phyloP scores from a whole-genome alignment of 2,888 invertebrate species.

The Cerceris ruficornis region DNA sequence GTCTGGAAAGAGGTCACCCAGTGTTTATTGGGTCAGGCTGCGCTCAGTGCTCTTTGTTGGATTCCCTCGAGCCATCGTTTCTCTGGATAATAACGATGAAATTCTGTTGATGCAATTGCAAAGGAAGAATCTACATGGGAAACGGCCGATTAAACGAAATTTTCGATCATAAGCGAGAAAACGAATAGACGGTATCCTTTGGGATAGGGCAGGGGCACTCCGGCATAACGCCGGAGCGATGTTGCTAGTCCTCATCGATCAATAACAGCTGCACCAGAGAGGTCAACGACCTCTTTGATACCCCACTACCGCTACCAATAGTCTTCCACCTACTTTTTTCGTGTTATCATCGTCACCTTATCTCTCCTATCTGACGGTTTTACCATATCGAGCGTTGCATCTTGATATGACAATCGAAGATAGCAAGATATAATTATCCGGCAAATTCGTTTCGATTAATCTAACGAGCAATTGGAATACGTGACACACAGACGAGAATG shows the following conservation, averaged over 20 bases:
- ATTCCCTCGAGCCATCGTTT: slow-evolving; percentile 34
- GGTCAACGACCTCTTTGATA: slow-evolving; percentile 75
- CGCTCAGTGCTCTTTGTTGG: slow-evolving; percentile 29
- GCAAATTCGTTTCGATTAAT: too few species aligned
- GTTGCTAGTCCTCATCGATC: slow-evolving; percentile 78
- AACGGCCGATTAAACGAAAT: slow-evolving; percentile 1
- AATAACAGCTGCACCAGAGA: slow-evolving; percentile 80
- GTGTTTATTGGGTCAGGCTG: slow-evolving; percentile 56
- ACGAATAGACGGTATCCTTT: slow-evolving; percentile 61
- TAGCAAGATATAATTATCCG: too few species aligned
- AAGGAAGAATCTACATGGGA: slow-evolving; percentile 11
- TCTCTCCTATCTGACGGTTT: neutral
- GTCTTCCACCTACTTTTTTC: slow-evolving; percentile 53
- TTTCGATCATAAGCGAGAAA: neutral
- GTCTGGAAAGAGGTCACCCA: slow-evolving; percentile 55
- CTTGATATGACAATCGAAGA: neutral
- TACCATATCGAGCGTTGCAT: neutral
- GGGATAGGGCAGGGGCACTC: slow-evolving; percentile 68
- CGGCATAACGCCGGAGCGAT: slow-evolving; percentile 67
- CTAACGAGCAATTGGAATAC: too few species aligned
- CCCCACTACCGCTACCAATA: slow-evolving; percentile 60
- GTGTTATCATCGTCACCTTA: slow-evolving; percentile 23
- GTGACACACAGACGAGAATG: too few species aligned
- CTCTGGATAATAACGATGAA: slow-evolving; percentile 39
- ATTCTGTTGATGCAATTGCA: slow-evolving; percentile 11